Percentiles rank a stretch among this genome's conserved stretches.
Conservation (phyloP, 2,888 invertebrate genomes). For the Silvanus unidentatus region DNA sequence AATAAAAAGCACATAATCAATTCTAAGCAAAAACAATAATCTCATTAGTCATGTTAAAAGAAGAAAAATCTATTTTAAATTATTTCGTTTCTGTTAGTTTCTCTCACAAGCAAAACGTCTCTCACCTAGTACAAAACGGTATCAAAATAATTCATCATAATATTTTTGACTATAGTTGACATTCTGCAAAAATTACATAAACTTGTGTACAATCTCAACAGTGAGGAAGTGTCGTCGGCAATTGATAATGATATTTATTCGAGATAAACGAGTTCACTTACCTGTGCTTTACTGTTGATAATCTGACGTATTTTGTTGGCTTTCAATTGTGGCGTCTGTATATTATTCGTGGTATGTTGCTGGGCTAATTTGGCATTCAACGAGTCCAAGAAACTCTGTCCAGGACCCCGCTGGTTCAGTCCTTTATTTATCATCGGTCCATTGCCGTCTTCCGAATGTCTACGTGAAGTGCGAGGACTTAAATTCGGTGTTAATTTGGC, state of each 20-base stretch:
- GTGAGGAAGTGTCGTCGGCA: no score
- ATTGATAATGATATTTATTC: no score
- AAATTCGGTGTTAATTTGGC: slow-evolving; percentile 62
- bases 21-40: not conserved
- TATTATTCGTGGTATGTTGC: slow-evolving; percentile 48
- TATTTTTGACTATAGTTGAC: not conserved
- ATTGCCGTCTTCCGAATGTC: slow-evolving; percentile 46
- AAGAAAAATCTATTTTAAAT: no score
- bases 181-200: slow-evolving; percentile 3
- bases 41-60: no score
- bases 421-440: not conserved
- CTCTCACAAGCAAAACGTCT: not conserved
- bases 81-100: not conserved
- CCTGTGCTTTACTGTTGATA: slow-evolving; percentile 68
- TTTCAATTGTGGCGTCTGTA: slow-evolving; percentile 51
- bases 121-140: no score
- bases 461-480: slow-evolving; percentile 53
- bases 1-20: slow-evolving; percentile 25
- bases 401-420: slow-evolving; percentile 45
- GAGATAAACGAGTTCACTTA: slow-evolving; percentile 33
- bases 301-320: slow-evolving; percentile 66
- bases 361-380: slow-evolving; percentile 72
- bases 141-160: slow-evolving; percentile 4
- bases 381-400: slow-evolving; percentile 68
- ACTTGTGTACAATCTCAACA: not conserved